phyloP scores from a whole-genome alignment of 2,113 vertebrate genomes.

The Mirounga angustirostris region DNA sequence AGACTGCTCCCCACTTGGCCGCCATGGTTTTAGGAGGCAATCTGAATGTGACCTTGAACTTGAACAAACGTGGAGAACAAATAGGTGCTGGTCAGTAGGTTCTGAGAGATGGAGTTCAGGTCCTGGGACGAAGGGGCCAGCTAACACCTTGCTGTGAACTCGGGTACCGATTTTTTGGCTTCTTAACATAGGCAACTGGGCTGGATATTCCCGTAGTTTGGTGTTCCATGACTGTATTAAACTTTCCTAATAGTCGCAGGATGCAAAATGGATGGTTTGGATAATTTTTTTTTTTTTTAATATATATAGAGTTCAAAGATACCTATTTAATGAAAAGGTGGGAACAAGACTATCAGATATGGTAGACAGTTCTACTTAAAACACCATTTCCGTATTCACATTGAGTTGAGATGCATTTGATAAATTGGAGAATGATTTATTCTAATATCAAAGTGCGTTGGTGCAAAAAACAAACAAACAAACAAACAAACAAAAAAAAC shows the following conservation, averaged over 20 bases:
- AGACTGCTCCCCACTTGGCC: background rate
- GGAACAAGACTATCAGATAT: no score
- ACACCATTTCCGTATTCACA: background rate
- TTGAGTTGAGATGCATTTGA: background rate
- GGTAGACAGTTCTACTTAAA: background rate
- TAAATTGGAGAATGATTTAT: background rate
- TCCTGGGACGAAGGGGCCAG: background rate
- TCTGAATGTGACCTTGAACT: background rate
- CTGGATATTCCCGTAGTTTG: accelerated
- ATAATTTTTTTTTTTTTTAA: background rate
- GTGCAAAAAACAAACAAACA: background rate
- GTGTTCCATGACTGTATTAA: background rate
- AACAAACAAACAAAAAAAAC: no score
- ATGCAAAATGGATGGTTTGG: background rate
- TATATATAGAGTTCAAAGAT: background rate
- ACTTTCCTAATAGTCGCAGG: background rate
- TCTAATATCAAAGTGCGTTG: background rate
- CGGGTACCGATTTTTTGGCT: background rate
- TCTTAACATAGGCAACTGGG: background rate
- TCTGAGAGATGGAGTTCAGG: background rate
- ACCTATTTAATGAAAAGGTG: background rate
- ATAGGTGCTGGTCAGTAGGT: background rate
- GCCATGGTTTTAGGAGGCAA: background rate
- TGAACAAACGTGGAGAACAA: background rate
- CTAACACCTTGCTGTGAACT: background rate